phyloP scores from a whole-genome alignment of 2,797 vertebrate genomes.

The Clangula hyemalis region DNA sequence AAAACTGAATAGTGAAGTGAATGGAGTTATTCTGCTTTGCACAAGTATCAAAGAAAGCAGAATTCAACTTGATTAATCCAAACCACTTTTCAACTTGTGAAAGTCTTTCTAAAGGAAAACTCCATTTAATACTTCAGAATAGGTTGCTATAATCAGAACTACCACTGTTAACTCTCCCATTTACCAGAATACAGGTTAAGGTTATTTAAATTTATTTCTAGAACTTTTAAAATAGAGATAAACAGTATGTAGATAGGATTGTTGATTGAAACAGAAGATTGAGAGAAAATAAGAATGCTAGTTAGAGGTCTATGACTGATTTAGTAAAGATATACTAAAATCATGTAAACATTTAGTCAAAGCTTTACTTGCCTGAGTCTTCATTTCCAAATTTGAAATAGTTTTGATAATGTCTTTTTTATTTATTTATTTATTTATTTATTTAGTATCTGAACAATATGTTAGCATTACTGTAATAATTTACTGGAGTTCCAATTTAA shows the following conservation, averaged over 20 bases:
- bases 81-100: background rate
- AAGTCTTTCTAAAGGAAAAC: background rate
- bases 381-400: background rate
- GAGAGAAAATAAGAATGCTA: background rate
- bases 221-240: background rate
- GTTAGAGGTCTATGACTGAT: background rate
- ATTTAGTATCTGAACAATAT: background rate
- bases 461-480: background rate
- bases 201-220: background rate
- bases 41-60: background rate
- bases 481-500: background rate
- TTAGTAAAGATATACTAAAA: too few species aligned
- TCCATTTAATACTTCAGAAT: background rate
- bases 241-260: background rate
- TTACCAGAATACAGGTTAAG: background rate
- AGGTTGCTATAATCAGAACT: background rate
- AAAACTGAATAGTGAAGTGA: background rate
- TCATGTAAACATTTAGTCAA: background rate
- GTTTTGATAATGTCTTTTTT: background rate
- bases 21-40: background rate
- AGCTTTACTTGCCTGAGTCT: background rate
- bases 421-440: too few species aligned
- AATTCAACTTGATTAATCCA: background rate
- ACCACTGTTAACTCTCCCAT: background rate
- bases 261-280: background rate